These are phyloP conservation scores for Pherbina coryleti DNA, from an alignment of 2,888 invertebrate species.

Conservation along the genomic window DNA sequence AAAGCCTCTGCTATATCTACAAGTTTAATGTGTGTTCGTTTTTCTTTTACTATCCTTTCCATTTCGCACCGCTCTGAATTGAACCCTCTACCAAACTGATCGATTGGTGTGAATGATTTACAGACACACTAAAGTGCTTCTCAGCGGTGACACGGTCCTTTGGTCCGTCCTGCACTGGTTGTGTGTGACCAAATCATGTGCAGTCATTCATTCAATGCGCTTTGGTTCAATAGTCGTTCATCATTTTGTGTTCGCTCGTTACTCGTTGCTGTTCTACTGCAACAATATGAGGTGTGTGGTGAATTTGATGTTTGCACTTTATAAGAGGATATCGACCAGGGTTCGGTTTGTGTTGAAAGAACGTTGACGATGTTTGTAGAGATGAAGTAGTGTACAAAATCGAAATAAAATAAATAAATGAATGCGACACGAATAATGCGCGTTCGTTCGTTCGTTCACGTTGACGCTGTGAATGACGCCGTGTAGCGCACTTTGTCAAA, in stretches of 20 bases:
- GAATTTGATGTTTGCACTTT: slow-evolving; percentile 34
- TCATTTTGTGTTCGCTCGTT: slow-evolving; percentile 57
- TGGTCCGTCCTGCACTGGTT: not conserved
- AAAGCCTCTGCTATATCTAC: not conserved
- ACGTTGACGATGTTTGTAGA: not conserved
- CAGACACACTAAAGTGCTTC: slow-evolving; percentile 26
- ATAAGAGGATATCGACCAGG: slow-evolving; percentile 6
- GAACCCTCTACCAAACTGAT: slow-evolving; percentile 30
- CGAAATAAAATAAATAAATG: not conserved
- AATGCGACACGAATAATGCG: not conserved
- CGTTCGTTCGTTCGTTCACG: not conserved
- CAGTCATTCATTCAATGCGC: slow-evolving; percentile 50
- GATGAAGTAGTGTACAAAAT: not conserved
- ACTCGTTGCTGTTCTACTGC: slow-evolving; percentile 9
- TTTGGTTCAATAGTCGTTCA: slow-evolving; percentile 64
- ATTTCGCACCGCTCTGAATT: too few relatives aligned
- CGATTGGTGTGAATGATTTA: slow-evolving; percentile 49
- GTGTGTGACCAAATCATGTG: slow-evolving; percentile 20
- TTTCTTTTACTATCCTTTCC: not conserved
- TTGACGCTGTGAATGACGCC: not conserved
- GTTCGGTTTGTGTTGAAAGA: not conserved
- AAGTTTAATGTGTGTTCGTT: not conserved
- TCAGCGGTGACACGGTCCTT: slow-evolving; percentile 7
- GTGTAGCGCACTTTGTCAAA: slow-evolving; percentile 57
- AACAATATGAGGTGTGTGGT: slow-evolving; percentile 8